phyloP scores from a whole-genome alignment of 2,113 vertebrate genomes.

The Euleptes europaea region DNA sequence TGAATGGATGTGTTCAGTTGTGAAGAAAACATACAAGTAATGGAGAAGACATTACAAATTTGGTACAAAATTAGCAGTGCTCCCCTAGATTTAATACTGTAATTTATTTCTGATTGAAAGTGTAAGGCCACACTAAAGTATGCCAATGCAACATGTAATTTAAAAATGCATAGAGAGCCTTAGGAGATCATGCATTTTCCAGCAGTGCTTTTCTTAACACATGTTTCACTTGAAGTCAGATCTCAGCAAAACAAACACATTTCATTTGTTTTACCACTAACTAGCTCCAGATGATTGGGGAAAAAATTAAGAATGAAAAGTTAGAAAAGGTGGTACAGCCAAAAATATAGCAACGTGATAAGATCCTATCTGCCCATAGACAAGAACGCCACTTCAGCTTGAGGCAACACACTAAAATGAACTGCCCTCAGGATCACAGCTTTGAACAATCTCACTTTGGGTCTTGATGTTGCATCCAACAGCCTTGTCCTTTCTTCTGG shows the following conservation, averaged over 20 bases:
- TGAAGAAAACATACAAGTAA: background rate
- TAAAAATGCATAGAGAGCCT: background rate
- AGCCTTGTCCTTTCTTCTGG: background rate
- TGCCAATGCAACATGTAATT: constrained; percentile 5
- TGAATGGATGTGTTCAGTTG: background rate
- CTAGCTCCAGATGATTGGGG: background rate
- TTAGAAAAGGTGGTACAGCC: background rate
- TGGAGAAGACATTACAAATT: background rate
- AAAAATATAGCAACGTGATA: constrained; percentile 2
- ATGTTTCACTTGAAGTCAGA: constrained; percentile 2
- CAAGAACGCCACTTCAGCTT: background rate
- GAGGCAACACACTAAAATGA: constrained; percentile 49
- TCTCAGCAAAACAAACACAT: background rate
- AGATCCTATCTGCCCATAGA: background rate
- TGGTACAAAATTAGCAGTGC: background rate
- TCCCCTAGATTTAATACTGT: background rate
- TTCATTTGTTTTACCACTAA: constrained; percentile 4
- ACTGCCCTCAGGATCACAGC: background rate
- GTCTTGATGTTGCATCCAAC: fast-evolving
- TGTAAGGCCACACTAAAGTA: background rate
- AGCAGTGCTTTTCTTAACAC: constrained; percentile 18
- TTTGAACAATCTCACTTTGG: background rate
- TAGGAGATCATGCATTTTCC: constrained; percentile 10
- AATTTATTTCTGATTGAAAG: background rate
- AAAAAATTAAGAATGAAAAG: background rate